Conservation (phyloP, 2,888 invertebrate species). For the Calameuta pallipes region DNA sequence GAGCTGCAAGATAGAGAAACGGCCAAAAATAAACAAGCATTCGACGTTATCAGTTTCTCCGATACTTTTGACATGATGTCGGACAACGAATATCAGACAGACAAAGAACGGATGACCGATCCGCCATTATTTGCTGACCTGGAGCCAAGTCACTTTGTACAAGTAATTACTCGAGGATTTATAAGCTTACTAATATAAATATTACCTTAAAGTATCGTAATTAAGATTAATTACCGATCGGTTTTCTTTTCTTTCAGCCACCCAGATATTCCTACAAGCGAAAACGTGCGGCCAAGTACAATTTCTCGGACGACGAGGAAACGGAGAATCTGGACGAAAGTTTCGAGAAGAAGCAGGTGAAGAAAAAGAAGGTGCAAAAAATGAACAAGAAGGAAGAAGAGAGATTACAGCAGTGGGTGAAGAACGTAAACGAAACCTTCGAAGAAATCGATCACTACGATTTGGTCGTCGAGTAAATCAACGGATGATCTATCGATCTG, state of each 20-base stretch:
- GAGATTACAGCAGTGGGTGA: constrained; percentile 46
- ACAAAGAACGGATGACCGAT: background rate
- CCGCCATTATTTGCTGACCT: background rate
- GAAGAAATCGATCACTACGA: constrained; percentile 55
- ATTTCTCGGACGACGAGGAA: constrained; percentile 30
- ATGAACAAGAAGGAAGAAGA: constrained; percentile 25
- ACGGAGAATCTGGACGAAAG: constrained; percentile 4
- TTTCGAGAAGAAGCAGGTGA: constrained; percentile 7
- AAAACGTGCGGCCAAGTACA: constrained; percentile 36
- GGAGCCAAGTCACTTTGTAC: constrained; percentile 6
- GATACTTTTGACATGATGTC: constrained; percentile 7
- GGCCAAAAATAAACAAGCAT: background rate
- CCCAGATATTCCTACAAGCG: constrained; percentile 54
- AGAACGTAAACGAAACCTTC: constrained; percentile 51
- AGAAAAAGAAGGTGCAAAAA: constrained; percentile 38
- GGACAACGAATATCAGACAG: background rate
- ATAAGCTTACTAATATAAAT: background rate
- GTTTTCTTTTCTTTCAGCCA: constrained; percentile 36
- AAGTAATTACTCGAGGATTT: background rate
- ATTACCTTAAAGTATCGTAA: background rate
- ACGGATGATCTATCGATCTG: background rate
- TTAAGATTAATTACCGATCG: background rate
- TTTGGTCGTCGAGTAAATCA: constrained; percentile 49
- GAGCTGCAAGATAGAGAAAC: background rate
- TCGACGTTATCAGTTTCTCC: background rate